phyloP scores from a whole-genome alignment of 2,888 invertebrate species.

The Unio pictorum region DNA sequence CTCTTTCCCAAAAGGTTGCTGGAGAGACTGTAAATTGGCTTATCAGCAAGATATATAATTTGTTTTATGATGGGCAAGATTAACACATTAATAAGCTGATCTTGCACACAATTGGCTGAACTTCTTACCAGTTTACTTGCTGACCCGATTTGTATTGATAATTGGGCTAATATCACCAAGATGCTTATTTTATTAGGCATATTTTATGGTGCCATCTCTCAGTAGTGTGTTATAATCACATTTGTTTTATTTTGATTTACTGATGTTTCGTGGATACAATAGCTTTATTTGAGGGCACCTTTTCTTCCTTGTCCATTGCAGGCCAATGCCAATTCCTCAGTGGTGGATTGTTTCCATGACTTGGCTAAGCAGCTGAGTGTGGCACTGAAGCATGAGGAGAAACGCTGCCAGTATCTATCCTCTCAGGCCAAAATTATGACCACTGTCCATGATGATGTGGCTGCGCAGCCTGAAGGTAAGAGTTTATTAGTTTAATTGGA shows the following conservation, averaged over 20 bases:
- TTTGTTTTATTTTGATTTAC: neutral
- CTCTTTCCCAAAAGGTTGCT: no score
- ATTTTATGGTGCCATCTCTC: no score
- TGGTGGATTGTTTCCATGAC: slow-evolving; percentile 95
- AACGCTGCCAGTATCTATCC: slow-evolving; percentile 88
- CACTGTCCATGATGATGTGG: slow-evolving; percentile 68
- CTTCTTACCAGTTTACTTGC: no score
- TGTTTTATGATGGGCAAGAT: no score
- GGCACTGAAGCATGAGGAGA: slow-evolving; percentile 92
- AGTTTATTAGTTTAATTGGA: neutral
- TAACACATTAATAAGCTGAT: no score
- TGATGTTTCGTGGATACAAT: neutral
- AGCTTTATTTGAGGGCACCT: neutral
- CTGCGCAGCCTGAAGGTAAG: slow-evolving; percentile 61
- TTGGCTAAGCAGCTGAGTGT: slow-evolving; percentile 82
- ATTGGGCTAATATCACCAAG: no score
- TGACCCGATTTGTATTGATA: no score
- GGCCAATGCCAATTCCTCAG: slow-evolving; percentile 91
- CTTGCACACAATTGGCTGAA: no score
- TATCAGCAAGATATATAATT: no score
- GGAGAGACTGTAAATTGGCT: no score
- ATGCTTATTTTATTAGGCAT: no score
- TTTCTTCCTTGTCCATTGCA: slow-evolving; percentile 74
- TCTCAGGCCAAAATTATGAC: slow-evolving; percentile 90
- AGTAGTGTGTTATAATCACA: no score